Base-by-base conservation (phyloP, 2,113 vertebrate genomes). In the Ameiurus melas region DNA sequence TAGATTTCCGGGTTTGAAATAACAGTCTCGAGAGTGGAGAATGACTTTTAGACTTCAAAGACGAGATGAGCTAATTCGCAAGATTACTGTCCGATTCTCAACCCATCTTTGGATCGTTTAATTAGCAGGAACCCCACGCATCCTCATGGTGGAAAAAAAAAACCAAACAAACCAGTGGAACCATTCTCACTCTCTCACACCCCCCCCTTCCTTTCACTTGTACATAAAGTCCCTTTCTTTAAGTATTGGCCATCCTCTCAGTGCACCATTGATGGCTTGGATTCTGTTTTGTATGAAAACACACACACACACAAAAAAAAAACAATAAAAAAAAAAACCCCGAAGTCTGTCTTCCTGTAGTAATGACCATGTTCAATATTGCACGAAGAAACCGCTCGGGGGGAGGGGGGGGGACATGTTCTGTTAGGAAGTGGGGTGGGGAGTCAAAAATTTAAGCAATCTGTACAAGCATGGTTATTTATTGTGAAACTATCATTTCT, bases 401-500 rank as follows among this genome's bases (percentile, higher is more conserved):
- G 43, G 5, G 43, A 0, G 43, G 43, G 5, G 43, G 43, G 5
- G 5, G 87, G 89, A 16, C 8, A 85, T 36, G 27, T n/a, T 84
- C 81, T 60, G 36, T 79, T 58, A 78, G 70, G 85, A 73, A 71
- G 70, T 33, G 77, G 55, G 36, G 36, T 2, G 36, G 4, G n/a
- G 60, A 73, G 53, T 71, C 39, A 68, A 90, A 86, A 81, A 43
- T 60, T 77, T 87, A 84, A 87, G 85, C 88, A 70, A 90, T 91
- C 92, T 90, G 93, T 94, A 93, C 93, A 94, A 93, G 95, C 95
- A 96, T 96, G 95, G 92, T 95, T 95, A 96, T 95, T 95, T 96
- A 96, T 96, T 96, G 95, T 95, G 93, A 95, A 94, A 95, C 92
- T 94, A 94, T 95, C 94, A 95, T 94, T 95, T 94, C 92, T 95